phyloP scores from a whole-genome alignment of 2,888 invertebrate genomes.

The Polyploca ridens region DNA sequence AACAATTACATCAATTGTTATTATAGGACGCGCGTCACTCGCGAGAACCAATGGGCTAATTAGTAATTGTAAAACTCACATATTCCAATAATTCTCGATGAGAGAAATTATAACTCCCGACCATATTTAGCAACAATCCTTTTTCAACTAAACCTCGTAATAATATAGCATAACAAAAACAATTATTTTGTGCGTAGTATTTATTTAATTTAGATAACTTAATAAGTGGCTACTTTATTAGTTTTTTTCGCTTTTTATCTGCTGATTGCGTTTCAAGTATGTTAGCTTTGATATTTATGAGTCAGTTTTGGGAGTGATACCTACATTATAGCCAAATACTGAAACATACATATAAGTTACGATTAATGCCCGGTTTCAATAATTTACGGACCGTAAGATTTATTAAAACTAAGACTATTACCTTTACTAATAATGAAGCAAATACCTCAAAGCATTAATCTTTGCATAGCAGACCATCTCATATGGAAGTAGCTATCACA shows the following conservation, averaged over 20 bases:
- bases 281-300: not conserved
- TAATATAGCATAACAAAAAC: not conserved
- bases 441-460: too few relatives aligned
- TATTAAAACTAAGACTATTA: too few relatives aligned
- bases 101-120: slow-evolving; percentile 46
- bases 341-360: too few relatives aligned
- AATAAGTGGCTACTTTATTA: not conserved
- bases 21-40: too few relatives aligned
- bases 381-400: too few relatives aligned
- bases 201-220: not conserved
- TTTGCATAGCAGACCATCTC: too few relatives aligned
- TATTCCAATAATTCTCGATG: slow-evolving; percentile 50
- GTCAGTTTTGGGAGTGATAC: not conserved
- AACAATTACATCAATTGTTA: too few relatives aligned
- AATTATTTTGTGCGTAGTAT: not conserved
- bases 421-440: too few relatives aligned
- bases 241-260: not conserved
- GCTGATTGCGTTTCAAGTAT: not conserved
- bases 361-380: too few relatives aligned
- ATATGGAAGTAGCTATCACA: too few relatives aligned
- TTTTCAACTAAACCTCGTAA: not conserved
- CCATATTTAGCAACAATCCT: slow-evolving; percentile 21
- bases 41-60: too few relatives aligned
- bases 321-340: too few relatives aligned
- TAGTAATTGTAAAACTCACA: slow-evolving; percentile 40